These are phyloP conservation scores for Platynereis dumerilii DNA, from an alignment of 2,888 invertebrate species.

Conservation along the genomic window DNA sequence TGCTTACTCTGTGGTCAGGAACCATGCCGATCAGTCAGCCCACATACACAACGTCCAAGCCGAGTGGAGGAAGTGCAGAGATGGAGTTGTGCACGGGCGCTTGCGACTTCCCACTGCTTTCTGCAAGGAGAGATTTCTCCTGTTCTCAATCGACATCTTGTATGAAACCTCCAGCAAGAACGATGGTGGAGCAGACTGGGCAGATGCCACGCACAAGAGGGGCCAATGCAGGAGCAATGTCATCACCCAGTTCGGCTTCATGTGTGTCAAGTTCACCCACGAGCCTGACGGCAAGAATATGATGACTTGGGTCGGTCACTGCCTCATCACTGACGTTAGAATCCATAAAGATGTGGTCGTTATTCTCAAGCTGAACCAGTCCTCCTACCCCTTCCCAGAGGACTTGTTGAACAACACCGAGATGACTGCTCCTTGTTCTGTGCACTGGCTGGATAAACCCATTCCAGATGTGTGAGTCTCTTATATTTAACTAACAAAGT, in stretches of 20 bases:
- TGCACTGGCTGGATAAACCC: constrained; percentile 1
- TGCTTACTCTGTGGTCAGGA: not conserved
- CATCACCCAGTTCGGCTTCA: too few species aligned
- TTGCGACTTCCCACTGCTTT: not conserved
- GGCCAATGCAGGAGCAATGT: too few species aligned
- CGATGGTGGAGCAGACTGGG: too few species aligned
- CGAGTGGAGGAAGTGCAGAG: not conserved
- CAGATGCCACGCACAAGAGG: too few species aligned
- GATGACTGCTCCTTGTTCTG: not conserved
- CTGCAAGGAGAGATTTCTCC: not conserved
- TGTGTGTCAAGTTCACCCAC: too few species aligned
- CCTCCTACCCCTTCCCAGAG: not conserved
- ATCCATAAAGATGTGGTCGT: constrained; percentile 1
- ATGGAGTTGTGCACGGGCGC: not conserved
- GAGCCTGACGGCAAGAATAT: not conserved
- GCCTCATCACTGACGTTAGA: not conserved
- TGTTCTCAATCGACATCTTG: not conserved
- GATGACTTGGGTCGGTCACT: constrained; percentile 1
- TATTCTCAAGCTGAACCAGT: not conserved
- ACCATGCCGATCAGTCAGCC: not conserved
- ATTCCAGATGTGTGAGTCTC: constrained; percentile 7
- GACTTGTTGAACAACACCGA: not conserved
- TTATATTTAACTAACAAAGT: too few species aligned
- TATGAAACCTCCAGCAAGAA: too few species aligned
- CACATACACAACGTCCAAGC: constrained; percentile 7